Evolutionary conservation across 2,113 vertebrate species (phyloP), one percentile per base, ranked within the genome.

Genomic region (Tretioscincus oriximinensis): DNA sequence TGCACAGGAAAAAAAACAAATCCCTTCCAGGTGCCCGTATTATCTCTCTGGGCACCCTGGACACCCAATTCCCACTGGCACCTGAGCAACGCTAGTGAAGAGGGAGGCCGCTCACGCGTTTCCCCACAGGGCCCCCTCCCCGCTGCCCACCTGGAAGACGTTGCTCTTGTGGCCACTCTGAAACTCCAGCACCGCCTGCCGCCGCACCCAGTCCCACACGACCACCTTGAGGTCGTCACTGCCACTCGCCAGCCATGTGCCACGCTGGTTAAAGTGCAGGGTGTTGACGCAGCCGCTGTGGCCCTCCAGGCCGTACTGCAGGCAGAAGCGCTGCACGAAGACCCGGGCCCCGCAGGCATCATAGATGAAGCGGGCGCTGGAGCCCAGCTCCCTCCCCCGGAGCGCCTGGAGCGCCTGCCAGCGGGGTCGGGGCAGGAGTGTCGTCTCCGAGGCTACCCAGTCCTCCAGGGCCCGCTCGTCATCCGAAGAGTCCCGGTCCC

Each of bases 141-240:
- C 26, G 11, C n/a, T 9, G 24, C 11, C 93, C 88, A 99, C 98
- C 97, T 99, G 98, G 95, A 99, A 99, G 80, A 99, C 97, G 7
- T 99, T 99, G 94, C 97, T 98, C 90, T 98, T 98, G 92, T 99
- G 98, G 5, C 98, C 98, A 1, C 97, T 99, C 91, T 99, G 97
- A 4, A 99, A 99, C 90, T 98, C 96, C 84, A 99, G 94, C 82
- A 97, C 97, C 0, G 97, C 96, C 5, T 89, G 94, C n/a, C 94
- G 92, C 65, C 96, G 66, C 3, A 97, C 95, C 98, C 98, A 99
- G 93, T 99, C 97, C 98, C 98, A 99, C 80, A 99, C 96, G 29
- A 99, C 95, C 87, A 99, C 98, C 0, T 95, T 96, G 84, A 99
- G 96, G 93, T 99, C 98, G 4, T 99, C 98, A 9, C 97, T 98